Evolutionary conservation across 2,888 invertebrate genomes (phyloP).

Genomic region (Cantharis rufa): DNA sequence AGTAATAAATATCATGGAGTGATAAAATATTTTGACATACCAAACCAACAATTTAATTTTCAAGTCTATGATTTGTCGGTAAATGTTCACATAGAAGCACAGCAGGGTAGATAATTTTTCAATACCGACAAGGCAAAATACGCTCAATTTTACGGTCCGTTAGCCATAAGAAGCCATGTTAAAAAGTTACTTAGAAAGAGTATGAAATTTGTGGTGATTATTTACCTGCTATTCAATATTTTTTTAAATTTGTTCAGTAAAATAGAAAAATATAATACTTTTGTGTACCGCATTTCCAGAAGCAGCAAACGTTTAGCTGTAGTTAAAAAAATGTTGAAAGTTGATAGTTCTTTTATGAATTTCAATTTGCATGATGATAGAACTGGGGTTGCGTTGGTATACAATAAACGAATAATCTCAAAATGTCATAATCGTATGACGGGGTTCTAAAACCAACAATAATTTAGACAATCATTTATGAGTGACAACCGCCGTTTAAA

Average conservation of each 20-base stretch:
- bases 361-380: not conserved
- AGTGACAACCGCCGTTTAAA: slow-evolving; percentile 20
- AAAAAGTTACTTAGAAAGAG: slow-evolving; percentile 20
- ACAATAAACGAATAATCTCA: not conserved
- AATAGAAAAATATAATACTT: not conserved
- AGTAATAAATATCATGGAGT: not conserved
- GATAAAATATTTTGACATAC: slow-evolving; percentile 21
- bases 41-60: not conserved
- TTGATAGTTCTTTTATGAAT: not conserved
- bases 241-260: not conserved
- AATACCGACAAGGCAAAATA: slow-evolving; percentile 24
- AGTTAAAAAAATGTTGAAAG: not conserved
- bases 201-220: not conserved
- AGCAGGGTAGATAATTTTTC: slow-evolving; percentile 20
- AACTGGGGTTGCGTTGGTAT: not conserved
- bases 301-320: not conserved
- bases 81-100: slow-evolving; percentile 14
- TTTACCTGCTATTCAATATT: not conserved
- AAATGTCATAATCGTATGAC: slow-evolving; percentile 18
- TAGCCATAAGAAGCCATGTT: slow-evolving; percentile 22
- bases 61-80: slow-evolving; percentile 16
- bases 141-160: slow-evolving; percentile 25
- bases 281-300: not conserved
- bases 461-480: slow-evolving; percentile 13
- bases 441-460: slow-evolving; percentile 21